Conservation (phyloP, 2,888 invertebrate genomes). For the Hyposoter didymator region DNA sequence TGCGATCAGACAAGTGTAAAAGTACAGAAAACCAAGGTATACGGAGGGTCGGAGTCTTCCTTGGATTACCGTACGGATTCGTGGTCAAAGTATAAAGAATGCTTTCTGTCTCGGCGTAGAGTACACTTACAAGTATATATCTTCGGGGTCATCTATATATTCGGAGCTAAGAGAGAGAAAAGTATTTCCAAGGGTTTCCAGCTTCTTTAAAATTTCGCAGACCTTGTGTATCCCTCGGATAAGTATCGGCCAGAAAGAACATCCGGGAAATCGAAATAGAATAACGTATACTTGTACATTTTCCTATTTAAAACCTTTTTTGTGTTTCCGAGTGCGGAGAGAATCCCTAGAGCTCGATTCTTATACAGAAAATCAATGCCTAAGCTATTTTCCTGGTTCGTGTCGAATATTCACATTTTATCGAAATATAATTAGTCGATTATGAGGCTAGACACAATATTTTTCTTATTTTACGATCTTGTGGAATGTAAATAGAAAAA, state of each 20-base stretch:
- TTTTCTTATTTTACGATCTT: too few species aligned
- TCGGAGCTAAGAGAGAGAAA: conserved; percentile 41
- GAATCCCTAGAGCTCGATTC: too few species aligned
- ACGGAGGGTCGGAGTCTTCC: conserved; percentile 41
- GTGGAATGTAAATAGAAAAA: not conserved
- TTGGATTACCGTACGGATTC: conserved; percentile 63
- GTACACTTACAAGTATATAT: conserved; percentile 31
- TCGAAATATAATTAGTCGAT: too few species aligned
- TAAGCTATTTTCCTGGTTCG: too few species aligned
- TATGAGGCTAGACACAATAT: too few species aligned
- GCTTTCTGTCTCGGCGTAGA: conserved; percentile 26
- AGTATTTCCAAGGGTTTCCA: conserved; percentile 54
- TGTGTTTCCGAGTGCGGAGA: too few species aligned
- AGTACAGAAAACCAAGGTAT: conserved; percentile 52
- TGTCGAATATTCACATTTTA: too few species aligned
- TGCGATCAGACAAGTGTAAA: conserved; percentile 65
- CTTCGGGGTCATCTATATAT: conserved; percentile 10
- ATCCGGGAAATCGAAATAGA: not conserved
- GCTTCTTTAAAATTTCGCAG: conserved; percentile 51
- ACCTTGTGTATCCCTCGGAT: conserved; percentile 24
- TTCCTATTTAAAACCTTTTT: too few species aligned
- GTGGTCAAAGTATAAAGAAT: conserved; percentile 67
- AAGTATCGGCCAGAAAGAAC: conserved; percentile 35
- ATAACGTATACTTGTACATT: not conserved
- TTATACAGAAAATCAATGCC: too few species aligned